Evolutionary conservation across 2,888 invertebrate genomes (phyloP).

Genomic region (Capitulum mitella): DNA sequence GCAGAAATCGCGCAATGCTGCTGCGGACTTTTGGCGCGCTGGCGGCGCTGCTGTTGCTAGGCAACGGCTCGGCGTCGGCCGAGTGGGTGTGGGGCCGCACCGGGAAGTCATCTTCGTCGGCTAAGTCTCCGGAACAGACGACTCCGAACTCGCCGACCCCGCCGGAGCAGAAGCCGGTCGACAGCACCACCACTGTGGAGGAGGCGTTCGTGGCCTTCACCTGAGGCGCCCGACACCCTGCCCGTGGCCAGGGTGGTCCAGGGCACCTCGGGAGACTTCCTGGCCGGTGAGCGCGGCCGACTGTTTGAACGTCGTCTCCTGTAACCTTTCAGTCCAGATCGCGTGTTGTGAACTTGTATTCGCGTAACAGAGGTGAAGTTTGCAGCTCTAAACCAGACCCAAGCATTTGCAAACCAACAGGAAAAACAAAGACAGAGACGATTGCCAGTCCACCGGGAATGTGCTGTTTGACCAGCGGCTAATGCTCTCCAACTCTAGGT

Average conservation of each 20-base stretch:
- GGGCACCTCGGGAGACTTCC: not conserved
- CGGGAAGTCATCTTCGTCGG: too few species aligned
- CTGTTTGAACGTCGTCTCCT: too few species aligned
- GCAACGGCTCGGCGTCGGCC: not conserved
- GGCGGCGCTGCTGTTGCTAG: slow-evolving; percentile 8
- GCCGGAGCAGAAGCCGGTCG: not conserved
- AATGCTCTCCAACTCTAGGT: too few species aligned
- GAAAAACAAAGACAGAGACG: too few species aligned
- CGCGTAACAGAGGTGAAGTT: too few species aligned
- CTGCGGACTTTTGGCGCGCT: not conserved
- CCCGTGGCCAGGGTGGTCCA: not conserved
- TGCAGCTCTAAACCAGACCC: too few species aligned
- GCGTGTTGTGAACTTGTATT: too few species aligned
- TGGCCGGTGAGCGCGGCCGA: not conserved
- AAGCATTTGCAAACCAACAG: too few species aligned
- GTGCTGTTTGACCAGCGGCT: too few species aligned
- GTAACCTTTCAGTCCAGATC: too few species aligned
- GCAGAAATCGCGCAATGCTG: not conserved
- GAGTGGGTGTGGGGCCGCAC: slow-evolving; percentile 16
- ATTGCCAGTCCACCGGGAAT: too few species aligned
- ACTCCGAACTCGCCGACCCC: not conserved
- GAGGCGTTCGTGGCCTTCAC: slow-evolving; percentile 4
- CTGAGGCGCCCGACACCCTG: not conserved
- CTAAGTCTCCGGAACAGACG: not conserved
- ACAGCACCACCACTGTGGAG: not conserved